Base-by-base conservation (phyloP, 2,888 invertebrate species). In the Notodonta ziczac region DNA sequence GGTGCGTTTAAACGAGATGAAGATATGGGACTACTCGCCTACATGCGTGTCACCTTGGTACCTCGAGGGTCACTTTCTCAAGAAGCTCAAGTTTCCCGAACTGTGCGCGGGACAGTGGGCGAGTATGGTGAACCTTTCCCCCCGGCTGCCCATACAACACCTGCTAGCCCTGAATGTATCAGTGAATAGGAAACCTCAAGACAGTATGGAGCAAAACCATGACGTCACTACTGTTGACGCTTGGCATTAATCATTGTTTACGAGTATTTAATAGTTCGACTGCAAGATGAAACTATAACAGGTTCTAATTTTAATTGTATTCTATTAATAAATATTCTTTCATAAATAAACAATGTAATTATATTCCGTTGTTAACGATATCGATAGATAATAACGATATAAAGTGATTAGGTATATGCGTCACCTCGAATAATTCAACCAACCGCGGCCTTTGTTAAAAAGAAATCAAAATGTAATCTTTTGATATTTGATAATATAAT, bases 41-140 rank as follows among this genome's bases (percentile, higher is more conserved):
- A 95, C 95, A 0, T 97, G 97, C 78, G 94, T 96, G 50, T 96
- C 96, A 0, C 97, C 97, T 0, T 96, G 96, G 74, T 95, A 95
- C 70, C 87, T 97, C 8, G 96, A 96, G 55, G 97, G 97, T 0
- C 94, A 95, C 71, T 94, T 95, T 48, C 86, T 97, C 50, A 95
- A 95, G 72, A 95, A 95, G 62, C 93, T 97, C 76, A 95, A 95
- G 62, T 97, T 97, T 73, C 95, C 96, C 39, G 96, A 96, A 68
- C 94, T 97, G 0, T 97, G 97, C 78, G 94, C 96, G 5, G 96
- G 96, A 0, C 96, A 96, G 73, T 97, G 97, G 97, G 96, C 96
- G 32, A 96, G 96, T 72, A 96, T 97, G 96, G 94, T 95, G 44
- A 96, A 96, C 73, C 87, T 96, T 4, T 94, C 96, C 0, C 96